Conservation (phyloP, 1,140 invertebrate genomes). For the Atopsyche davidsoni region DNA sequence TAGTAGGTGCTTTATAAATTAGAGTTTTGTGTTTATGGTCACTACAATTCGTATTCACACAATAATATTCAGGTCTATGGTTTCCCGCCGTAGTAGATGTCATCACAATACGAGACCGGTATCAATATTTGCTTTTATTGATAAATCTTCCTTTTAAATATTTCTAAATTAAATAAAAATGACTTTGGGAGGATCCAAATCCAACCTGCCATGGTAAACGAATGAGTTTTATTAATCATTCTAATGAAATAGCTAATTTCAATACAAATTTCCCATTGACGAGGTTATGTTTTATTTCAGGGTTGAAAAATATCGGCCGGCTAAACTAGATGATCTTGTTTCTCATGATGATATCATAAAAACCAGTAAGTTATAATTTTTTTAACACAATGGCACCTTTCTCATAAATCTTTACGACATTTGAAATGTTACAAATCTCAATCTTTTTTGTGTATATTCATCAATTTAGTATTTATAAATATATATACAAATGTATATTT, state of each 20-base stretch:
- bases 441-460: constrained; percentile 1
- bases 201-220: constrained; percentile 51
- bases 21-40: too few relatives aligned
- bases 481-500: background rate
- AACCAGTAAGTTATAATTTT: constrained; percentile 70
- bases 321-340: constrained; percentile 84
- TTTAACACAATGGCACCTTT: background rate
- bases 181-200: constrained; percentile 36
- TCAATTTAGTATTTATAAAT: background rate
- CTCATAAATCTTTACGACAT: too few relatives aligned
- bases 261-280: constrained; percentile 16
- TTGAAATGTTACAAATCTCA: too few relatives aligned
- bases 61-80: too few relatives aligned
- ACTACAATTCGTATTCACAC: too few relatives aligned
- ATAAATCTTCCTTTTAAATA: constrained; percentile 11
- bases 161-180: constrained; percentile 27
- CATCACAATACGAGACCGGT: too few relatives aligned
- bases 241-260: constrained; percentile 20
- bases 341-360: constrained; percentile 96
- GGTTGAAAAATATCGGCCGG: constrained; percentile 98
- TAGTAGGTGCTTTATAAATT: too few relatives aligned
- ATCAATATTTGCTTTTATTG: background rate
- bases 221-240: constrained; percentile 3
- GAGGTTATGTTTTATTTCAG: constrained; percentile 49
- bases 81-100: too few relatives aligned